Evolutionary conservation across 2,113 vertebrate species (phyloP).

Genomic region (Murina feae): DNA sequence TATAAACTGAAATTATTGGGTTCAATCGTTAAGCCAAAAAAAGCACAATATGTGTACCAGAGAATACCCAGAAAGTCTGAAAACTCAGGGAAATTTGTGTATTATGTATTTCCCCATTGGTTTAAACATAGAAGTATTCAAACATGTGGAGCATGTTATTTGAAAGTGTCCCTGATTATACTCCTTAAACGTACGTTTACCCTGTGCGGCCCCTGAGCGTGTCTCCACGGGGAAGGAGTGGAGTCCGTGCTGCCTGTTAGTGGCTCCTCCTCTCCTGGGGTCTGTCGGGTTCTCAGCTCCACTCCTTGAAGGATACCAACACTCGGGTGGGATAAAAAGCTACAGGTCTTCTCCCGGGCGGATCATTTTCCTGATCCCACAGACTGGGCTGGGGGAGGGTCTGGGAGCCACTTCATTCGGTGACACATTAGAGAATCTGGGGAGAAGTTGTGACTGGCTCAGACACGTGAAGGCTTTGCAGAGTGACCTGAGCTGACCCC

Average conservation of each 20-base stretch:
- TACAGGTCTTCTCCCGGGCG: neutral
- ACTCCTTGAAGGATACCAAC: neutral
- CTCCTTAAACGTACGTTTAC: neutral
- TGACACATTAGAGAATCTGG: neutral
- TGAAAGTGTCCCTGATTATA: neutral
- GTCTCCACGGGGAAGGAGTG: rapidly evolving
- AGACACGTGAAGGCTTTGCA: neutral
- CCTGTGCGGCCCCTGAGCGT: neutral
- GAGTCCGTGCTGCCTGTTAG: neutral
- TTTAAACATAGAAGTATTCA: neutral
- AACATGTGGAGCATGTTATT: neutral
- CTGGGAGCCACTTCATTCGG: neutral
- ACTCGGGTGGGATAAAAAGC: neutral
- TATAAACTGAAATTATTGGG: neutral
- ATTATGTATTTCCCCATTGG: neutral
- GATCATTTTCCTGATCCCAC: neutral
- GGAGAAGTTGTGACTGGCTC: neutral
- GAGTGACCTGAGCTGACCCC: neutral
- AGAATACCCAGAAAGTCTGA: neutral
- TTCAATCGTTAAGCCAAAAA: neutral
- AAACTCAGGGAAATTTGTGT: neutral
- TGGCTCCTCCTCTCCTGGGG: neutral
- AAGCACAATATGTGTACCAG: neutral
- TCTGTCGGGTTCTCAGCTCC: neutral
- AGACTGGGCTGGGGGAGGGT: neutral